These are phyloP conservation scores for Acanthurus tractus DNA, from an alignment of 2,797 vertebrate species.

Conservation along the genomic window DNA sequence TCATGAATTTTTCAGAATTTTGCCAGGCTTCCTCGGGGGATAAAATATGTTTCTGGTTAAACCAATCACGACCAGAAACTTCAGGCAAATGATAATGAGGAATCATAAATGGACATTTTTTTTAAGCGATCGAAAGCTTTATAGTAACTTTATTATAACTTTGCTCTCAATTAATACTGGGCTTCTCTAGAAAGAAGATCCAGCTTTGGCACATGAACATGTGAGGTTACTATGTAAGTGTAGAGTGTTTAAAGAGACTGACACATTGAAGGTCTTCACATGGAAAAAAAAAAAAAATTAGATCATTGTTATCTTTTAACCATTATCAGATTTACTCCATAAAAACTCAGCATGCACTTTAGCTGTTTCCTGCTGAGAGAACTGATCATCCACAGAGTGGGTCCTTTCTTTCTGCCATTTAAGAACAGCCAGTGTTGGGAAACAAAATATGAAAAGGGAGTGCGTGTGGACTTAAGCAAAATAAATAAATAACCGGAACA, in stretches of 20 bases:
- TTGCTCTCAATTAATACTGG: background rate
- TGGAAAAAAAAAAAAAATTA: too few relatives aligned
- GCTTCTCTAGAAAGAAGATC: background rate
- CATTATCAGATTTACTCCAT: background rate
- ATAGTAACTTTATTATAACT: background rate
- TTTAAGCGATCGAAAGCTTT: background rate
- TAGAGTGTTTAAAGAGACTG: background rate
- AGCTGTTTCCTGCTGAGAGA: background rate
- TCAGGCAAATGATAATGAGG: too few relatives aligned
- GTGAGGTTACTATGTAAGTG: background rate
- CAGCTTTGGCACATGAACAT: background rate
- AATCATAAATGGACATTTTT: background rate
- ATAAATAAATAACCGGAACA: constrained; percentile 10
- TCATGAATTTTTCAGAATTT: too few relatives aligned
- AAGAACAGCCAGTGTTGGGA: background rate
- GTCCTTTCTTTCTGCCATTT: background rate
- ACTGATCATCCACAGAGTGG: background rate
- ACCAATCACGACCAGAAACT: too few relatives aligned
- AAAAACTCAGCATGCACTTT: background rate
- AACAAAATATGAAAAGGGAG: background rate
- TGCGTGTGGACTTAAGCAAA: background rate
- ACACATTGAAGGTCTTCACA: too few relatives aligned
- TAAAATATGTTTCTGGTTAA: background rate
- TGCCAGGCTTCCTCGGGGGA: too few relatives aligned
- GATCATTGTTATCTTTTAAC: background rate